Percentiles rank a stretch among this genome's conserved stretches.
These are phyloP conservation scores for Tetrapedia diversipes DNA, from an alignment of 2,888 invertebrate species.

Conservation along the genomic window DNA sequence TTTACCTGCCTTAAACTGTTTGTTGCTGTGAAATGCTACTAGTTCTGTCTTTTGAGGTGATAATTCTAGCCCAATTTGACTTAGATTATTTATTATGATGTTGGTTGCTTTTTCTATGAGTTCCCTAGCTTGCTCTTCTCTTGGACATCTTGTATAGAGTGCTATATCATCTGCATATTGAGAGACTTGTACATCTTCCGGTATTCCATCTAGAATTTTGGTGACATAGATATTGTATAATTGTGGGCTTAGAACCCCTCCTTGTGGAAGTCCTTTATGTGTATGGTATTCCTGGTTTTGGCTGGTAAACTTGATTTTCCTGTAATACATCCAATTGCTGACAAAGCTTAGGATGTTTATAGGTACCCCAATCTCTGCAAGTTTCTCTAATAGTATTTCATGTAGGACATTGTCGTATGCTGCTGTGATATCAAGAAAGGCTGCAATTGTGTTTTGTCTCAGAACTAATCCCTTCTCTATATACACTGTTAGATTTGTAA, in stretches of 20 bases:
- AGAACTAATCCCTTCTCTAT: neutral
- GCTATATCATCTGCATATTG: conserved; percentile 26
- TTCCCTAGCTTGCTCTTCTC: neutral
- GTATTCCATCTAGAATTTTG: neutral
- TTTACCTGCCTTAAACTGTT: too few species aligned
- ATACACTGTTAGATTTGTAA: neutral
- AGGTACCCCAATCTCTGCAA: neutral
- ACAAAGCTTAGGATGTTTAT: neutral
- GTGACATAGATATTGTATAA: conserved; percentile 10
- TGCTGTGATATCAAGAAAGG: conserved; percentile 5
- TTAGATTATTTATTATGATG: neutral
- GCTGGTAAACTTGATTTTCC: neutral
- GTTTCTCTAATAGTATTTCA: neutral
- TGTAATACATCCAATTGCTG: neutral
- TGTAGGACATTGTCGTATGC: conserved; percentile 22
- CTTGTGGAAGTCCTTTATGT: conserved; percentile 19
- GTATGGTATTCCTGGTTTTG: rapidly evolving
- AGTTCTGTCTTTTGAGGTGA: neutral
- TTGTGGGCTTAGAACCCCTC: conserved; percentile 8
- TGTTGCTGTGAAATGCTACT: too few species aligned
- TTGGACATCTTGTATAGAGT: neutral
- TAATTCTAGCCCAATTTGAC: neutral
- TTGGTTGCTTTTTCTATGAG: neutral
- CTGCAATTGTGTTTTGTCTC: neutral
- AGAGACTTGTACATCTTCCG: neutral